A percentile compares a stretch with the other conserved stretches of the same genome.
Conservation (phyloP, 2,797 vertebrate genomes). For the Galagoides demidoff region DNA sequence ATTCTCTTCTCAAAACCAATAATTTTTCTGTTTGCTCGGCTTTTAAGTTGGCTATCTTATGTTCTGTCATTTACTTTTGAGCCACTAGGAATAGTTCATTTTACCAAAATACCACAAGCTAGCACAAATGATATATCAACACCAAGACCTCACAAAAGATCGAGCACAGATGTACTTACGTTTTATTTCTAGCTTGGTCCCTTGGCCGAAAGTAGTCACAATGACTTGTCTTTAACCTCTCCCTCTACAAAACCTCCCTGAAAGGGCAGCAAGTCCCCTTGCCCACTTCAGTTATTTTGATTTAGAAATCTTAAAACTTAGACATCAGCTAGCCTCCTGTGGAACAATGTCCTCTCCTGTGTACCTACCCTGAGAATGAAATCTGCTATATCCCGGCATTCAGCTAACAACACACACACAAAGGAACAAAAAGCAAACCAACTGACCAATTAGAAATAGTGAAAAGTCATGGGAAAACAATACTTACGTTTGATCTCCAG, state of each 20-base stretch:
- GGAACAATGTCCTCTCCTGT: background rate
- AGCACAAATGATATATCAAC: background rate
- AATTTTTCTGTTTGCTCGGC: background rate
- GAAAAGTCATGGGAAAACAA: constrained; percentile 22
- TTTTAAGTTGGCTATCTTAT: background rate
- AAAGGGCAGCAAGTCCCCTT: background rate
- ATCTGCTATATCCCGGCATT: background rate
- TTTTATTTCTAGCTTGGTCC: constrained; percentile 64
- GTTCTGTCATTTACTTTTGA: background rate
- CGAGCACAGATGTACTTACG: constrained; percentile 67
- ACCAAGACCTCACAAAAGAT: background rate
- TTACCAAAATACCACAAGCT: constrained; percentile 18
- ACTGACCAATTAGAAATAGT: background rate
- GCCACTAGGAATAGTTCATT: background rate
- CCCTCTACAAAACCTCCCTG: constrained; percentile 45
- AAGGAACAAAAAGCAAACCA: background rate
- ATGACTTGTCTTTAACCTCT: background rate
- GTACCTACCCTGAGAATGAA: background rate
- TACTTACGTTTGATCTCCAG: constrained; percentile 77
- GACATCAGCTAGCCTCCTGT: background rate
- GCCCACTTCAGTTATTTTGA: background rate
- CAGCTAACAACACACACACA: background rate
- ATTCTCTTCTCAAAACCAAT: background rate
- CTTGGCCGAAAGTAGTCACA: constrained; percentile 24
- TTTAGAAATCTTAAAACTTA: constrained; percentile 15